Base-by-base conservation (phyloP, 2,888 invertebrate genomes). In the Tachina lurida region DNA sequence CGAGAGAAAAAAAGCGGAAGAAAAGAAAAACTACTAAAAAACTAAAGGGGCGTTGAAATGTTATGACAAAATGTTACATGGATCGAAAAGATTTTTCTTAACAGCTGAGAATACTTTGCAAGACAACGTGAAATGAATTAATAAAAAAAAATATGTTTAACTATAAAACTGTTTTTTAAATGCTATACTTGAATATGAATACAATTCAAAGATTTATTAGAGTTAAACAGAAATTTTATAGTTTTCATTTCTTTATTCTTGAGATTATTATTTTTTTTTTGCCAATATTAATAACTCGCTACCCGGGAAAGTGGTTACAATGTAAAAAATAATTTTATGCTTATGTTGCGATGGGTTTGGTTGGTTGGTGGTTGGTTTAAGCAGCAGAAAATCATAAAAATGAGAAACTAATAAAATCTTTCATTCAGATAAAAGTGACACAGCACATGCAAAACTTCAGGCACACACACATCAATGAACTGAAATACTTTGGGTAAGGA, bases 371-470 rank as follows among this genome's bases (percentile, higher is more conserved):
- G 80, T 62, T 84, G 77, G 70, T 56, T 85, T 77, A 82, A 75
- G 70, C 45, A 82, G 68, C 79, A 65, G 54, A 77, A 84, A 58
- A 83, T 79, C 79, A 43, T 79, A 83, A 83, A 86, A 85, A 79
- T 86, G 83, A 71, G 67, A 86, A 86, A 80, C 76, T 86, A 86
- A 83, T 86, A 86, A 86, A 86, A 86, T 83, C 83, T 78, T 58
- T 85, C 83, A 79, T 86, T 71, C 49, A 79, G 74, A 81, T 81
- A 85, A 79, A 63, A 83, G 76, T 80, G 78, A 83, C 75, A 76
- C 75, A 76, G 75, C 76, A 82, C 78, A 80, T 86, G 83, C 73
- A 86, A 86, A 86, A 86, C 76, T 73, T 75, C 43, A 12, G 17
- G 31, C 17, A 13, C 47, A 9, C 58, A 73, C 31, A 39, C 31